Evolutionary conservation across 2,888 invertebrate genomes (phyloP), one percentile per base, ranked within the genome.

Genomic region (Parapristionchus giblindavisi): DNA sequence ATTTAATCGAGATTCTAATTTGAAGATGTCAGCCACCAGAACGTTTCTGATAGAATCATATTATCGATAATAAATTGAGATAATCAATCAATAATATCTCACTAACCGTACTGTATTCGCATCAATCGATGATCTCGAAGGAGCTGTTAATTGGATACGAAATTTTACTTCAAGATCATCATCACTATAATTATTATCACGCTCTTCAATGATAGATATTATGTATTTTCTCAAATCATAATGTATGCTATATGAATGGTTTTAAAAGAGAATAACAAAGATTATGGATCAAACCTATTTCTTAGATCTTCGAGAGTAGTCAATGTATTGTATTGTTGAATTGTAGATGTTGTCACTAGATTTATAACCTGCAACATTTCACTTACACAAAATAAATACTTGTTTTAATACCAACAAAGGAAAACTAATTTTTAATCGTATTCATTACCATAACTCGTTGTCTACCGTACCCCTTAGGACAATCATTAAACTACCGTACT

Each of bases 131-230:
- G 71, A 71, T 51, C 71, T 21, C 3, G 77, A 77, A 3, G 77
- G 75, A 0, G 70, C 68, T 1, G 77, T 32, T 34, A 78, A 34
- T 17, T 65, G 68, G 14, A 81, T 75, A 43, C 78, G 68, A 36
- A 81, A 81, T 38, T 75, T 21, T 4, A 81, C 79, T 17, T 68
- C 70, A 48, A 81, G 63, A 56, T 81, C 80, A 61, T 77, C 76
- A 5, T 75, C 78, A 17, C 78, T 79, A 70, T 24, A 78, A 76
- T 68, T 52, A n/a, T 3, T 48, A 36, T 24, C 32, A 40, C 36
- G 36, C 43, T 43, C 2, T 3, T 1, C 36, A 40, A 61, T 27
- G 38, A 40, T 61, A 61, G 6, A 21, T 40, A 21, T 1, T 56
- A 56, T 21, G 29, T 27, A 32, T 29, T 56, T 11, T 56, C 27